These are phyloP conservation scores for Sternotherus odoratus DNA, from an alignment of 2,797 vertebrate genomes.

Conservation along the genomic window DNA sequence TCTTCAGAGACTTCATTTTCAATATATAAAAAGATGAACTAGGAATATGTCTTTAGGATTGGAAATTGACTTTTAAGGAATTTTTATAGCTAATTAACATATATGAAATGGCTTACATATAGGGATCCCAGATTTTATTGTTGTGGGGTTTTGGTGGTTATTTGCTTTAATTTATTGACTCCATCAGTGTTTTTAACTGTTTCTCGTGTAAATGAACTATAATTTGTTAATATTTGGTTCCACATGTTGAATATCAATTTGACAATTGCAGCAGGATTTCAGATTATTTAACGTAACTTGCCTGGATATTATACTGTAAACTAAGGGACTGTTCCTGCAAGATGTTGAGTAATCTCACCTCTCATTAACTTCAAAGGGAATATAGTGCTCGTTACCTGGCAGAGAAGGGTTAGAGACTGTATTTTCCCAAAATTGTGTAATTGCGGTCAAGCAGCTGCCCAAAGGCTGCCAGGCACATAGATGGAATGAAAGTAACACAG, in stretches of 20 bases:
- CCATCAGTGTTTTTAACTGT: background rate
- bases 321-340: background rate
- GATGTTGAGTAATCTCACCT: background rate
- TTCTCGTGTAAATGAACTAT: background rate
- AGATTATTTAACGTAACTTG: background rate
- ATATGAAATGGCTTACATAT: background rate
- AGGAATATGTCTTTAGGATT: background rate
- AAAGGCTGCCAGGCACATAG: accelerated
- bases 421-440: background rate
- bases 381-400: background rate
- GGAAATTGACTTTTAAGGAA: background rate
- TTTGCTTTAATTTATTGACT: background rate
- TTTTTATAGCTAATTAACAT: background rate
- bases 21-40: background rate
- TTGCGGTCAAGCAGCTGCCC: background rate
- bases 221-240: background rate
- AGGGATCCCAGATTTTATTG: background rate
- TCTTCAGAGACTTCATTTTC: background rate
- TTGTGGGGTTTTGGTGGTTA: background rate
- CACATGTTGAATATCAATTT: background rate
- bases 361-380: background rate
- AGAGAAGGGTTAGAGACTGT: background rate
- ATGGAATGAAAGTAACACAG: background rate
- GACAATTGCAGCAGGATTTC: background rate
- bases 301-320: background rate